Percentiles rank a stretch among this genome's conserved stretches.
Conservation (phyloP, 1,140 invertebrate genomes). For the Heliconius himera region DNA sequence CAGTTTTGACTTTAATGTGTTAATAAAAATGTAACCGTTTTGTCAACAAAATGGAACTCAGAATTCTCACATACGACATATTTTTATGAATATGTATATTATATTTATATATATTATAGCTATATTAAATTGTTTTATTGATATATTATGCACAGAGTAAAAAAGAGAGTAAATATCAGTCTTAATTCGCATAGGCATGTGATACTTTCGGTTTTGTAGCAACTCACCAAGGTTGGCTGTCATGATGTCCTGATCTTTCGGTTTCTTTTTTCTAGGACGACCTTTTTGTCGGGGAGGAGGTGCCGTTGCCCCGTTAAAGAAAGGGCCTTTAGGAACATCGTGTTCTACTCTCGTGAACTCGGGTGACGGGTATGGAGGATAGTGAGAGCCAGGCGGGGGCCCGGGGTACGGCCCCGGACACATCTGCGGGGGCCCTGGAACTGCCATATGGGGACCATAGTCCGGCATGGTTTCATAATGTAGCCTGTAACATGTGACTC, state of each 20-base stretch:
- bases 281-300: slow-evolving; percentile 93
- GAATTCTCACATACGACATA: slow-evolving; percentile 10
- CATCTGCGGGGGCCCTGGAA: slow-evolving; percentile 84
- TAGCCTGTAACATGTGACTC: slow-evolving; percentile 78
- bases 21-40: slow-evolving; percentile 80
- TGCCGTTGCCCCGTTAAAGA: slow-evolving; percentile 80
- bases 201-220: background rate
- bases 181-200: slow-evolving; percentile 22
- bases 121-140: background rate
- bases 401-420: slow-evolving; percentile 82
- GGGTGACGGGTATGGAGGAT: slow-evolving; percentile 75
- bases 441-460: slow-evolving; percentile 77
- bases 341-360: slow-evolving; percentile 82
- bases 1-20: slow-evolving; percentile 80
- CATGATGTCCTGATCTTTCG: slow-evolving; percentile 92
- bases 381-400: slow-evolving; percentile 80
- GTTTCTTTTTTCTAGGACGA: slow-evolving; percentile 94
- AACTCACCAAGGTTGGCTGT: slow-evolving; percentile 91
- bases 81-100: slow-evolving; percentile 5
- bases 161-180: background rate
- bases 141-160: background rate
- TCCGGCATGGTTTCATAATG: slow-evolving; percentile 89
- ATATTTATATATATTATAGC: background rate
- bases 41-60: slow-evolving; percentile 59
- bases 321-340: slow-evolving; percentile 89